Evolutionary conservation across 2,113 vertebrate species (phyloP), one percentile per base, ranked within the genome.

Genomic region (Saimiri boliviensis): DNA sequence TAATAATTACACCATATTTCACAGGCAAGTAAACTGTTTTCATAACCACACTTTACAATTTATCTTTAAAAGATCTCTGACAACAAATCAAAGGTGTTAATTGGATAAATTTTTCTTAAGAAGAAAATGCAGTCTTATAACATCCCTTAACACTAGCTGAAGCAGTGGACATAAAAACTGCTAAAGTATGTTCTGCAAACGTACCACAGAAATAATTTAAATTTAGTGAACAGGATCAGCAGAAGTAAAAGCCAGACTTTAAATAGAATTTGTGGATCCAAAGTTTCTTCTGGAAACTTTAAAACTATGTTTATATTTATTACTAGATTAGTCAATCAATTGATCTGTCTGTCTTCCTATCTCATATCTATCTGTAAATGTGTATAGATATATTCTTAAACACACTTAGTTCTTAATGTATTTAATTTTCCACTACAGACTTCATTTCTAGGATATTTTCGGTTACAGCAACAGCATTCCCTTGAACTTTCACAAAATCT

Each of bases 51-150:
- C 23, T 83, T 84, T 87, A 56, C 6, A 68, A 86, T 68, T 82
- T 95, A 73, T 63, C 86, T 89, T 95, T 96, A 66, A 95, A 96
- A 89, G 70, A 60, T 94, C 73, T 89, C 79, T 93, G 76, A 94
- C 37, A 95, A 73, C 76, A 96, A 98, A 89, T 91, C 58, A 94
- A 86, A 96, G 25, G 19, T 25, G 27, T 37, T 90, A 96, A 97
- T 86, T 92, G 70, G 70, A 87, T 96, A 91, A 52, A 96, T 88
- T 94, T 93, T 95, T 56, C 74, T 82, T 84, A 89, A 93, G 49
- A 94, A 21, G 49, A 10, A 82, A 94, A 90, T 71, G 82, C 47
- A 73, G 13, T 92, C 45, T 85, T 93, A n/a, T 23, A 79, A 77
- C 20, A 88, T 77, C 37, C 32, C 74, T 92, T 93, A 85, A 58